Evolutionary conservation across 2,113 vertebrate genomes (phyloP).

Genomic region (Coryphaenoides rupestris): DNA sequence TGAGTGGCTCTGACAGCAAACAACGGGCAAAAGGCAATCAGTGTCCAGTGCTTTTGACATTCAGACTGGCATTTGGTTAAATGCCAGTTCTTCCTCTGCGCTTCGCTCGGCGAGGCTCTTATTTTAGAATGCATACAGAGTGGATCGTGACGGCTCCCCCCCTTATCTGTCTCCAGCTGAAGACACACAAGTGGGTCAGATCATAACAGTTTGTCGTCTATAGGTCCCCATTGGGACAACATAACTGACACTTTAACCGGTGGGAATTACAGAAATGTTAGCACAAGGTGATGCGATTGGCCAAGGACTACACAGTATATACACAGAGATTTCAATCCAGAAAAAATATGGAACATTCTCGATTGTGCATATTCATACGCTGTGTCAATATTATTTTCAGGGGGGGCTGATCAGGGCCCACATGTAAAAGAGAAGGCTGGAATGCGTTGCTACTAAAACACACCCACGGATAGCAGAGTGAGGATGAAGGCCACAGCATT

Average conservation of each 20-base stretch:
- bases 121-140: constrained; percentile 10
- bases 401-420: too few relatives aligned
- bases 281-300: too few relatives aligned
- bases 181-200: constrained; percentile 9
- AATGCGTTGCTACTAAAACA: too few relatives aligned
- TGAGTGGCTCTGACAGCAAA: background rate
- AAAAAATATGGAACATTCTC: too few relatives aligned
- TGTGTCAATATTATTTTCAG: too few relatives aligned
- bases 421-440: too few relatives aligned
- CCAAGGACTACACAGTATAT: too few relatives aligned
- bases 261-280: too few relatives aligned
- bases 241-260: constrained; percentile 23
- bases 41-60: constrained; percentile 35
- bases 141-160: constrained; percentile 5
- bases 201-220: background rate
- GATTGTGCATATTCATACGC: too few relatives aligned
- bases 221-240: constrained; percentile 22
- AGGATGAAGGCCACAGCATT: too few relatives aligned
- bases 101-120: constrained; percentile 36
- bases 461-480: too few relatives aligned
- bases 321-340: too few relatives aligned
- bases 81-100: constrained; percentile 25
- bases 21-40: constrained; percentile 20
- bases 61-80: constrained; percentile 47
- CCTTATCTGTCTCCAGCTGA: constrained; percentile 16